Evolutionary conservation across 2,888 invertebrate genomes (phyloP), one percentile per base, ranked within the genome.

Genomic region (Eupeodes luniger): DNA sequence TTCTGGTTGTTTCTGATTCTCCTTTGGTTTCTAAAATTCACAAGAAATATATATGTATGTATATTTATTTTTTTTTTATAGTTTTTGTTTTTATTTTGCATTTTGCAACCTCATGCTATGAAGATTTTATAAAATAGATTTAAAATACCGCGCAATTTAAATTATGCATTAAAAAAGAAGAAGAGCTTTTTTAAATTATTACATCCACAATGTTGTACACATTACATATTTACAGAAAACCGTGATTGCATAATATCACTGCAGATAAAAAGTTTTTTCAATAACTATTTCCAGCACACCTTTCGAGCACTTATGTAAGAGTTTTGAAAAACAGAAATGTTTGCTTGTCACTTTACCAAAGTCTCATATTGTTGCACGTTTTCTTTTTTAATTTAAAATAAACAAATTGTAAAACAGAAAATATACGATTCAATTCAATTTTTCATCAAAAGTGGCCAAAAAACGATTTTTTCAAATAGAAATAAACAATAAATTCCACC

Each of bases 331-430:
- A 19, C 12, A 44, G 6, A 55, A 55, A 74, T 59, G 44, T 77
- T 81, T 77, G 77, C 72, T 85, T 72, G 61, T 51, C 72, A 82
- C 78, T 66, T 55, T 7, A 62, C 14, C 53, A 55, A 55, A 74
- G 40, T 55, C 27, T 27, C 14, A 78, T 47, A 47, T 72, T 27
- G 72, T 77, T 72, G 81, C 76, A 77, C 72, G 59, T 53, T 62
- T 47, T 61, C 89, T 90, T 88, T 91, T 91, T 91, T 90, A 90
- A 91, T 90, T 91, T 90, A 59, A 55, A 59, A 53, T 44, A 14
- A 61, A 53, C 51, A 34, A 53, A 49, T 44, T 66, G 61, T 62
- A 16, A 47, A 49, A 40, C 40, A 40, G 1, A 47, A 62, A 12
- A 64, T 57, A 53, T 53, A 69, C 49, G 55, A 82, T 79, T 67